Percentiles rank a stretch among this genome's conserved stretches.
Evolutionary conservation across 2,797 vertebrate species (phyloP).

Genomic region (Labroides dimidiatus): DNA sequence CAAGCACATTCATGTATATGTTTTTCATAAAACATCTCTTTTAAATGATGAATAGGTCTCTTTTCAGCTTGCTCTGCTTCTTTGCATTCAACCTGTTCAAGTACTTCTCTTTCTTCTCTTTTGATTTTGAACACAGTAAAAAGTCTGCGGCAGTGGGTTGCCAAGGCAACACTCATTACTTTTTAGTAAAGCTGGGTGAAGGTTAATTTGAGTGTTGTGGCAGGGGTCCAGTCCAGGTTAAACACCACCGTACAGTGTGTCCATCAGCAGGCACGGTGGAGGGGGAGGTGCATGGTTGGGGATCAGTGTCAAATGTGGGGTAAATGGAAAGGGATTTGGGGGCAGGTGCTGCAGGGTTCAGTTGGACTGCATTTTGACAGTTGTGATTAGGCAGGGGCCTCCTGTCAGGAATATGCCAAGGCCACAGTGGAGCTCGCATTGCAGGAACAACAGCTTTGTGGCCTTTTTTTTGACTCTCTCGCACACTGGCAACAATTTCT

Average conservation of each 20-base stretch:
- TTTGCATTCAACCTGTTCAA: conserved; percentile 19
- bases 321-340: conserved; percentile 28
- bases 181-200: conserved; percentile 22
- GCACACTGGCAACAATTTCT: conserved; percentile 17
- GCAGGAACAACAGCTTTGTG: conserved; percentile 32
- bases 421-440: conserved; percentile 18
- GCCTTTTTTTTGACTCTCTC: conserved; percentile 27
- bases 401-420: conserved; percentile 40
- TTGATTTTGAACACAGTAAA: conserved; percentile 12
- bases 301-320: conserved; percentile 35
- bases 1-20: background rate
- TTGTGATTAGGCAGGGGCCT: conserved; percentile 37
- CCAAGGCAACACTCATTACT: conserved; percentile 40
- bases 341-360: conserved; percentile 30
- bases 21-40: conserved; percentile 16
- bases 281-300: conserved; percentile 13
- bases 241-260: conserved; percentile 23
- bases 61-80: conserved; percentile 18
- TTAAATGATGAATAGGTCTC: conserved; percentile 8
- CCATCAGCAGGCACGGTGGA: conserved; percentile 16
- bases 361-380: conserved; percentile 40
- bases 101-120: conserved; percentile 18
- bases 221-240: conserved; percentile 39
- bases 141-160: conserved; percentile 42
- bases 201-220: conserved; percentile 46